Conservation (phyloP, 1,140 invertebrate species). For the Brachionus asplanchnoidis region DNA sequence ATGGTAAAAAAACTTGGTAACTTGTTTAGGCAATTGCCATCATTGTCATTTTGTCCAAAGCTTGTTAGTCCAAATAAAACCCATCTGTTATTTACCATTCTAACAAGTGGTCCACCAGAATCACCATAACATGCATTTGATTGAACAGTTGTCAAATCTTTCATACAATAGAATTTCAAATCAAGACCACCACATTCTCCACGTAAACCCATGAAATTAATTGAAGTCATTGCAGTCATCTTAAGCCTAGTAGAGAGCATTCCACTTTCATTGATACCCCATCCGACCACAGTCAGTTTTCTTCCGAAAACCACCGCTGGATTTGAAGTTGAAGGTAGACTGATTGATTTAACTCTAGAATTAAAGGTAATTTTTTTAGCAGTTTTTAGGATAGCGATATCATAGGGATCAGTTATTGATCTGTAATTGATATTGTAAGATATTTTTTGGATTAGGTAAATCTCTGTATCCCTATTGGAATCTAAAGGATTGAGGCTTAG, state of each 20-base stretch:
- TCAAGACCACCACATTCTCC: neutral
- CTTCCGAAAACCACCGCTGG: neutral
- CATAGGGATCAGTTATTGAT: neutral
- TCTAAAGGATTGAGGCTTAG: neutral
- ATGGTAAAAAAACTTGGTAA: neutral
- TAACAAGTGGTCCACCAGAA: neutral
- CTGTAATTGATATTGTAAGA: neutral
- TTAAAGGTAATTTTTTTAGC: neutral
- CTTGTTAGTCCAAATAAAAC: neutral
- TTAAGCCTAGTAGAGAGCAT: neutral
- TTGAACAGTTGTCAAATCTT: neutral
- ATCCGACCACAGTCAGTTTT: neutral
- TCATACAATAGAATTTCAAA: neutral
- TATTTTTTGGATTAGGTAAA: neutral
- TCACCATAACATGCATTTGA: slow-evolving; percentile 1
- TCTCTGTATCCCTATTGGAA: neutral
- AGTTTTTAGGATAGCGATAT: neutral
- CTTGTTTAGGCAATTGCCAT: neutral
- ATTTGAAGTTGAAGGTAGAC: neutral
- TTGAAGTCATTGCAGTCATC: neutral
- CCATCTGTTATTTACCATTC: neutral
- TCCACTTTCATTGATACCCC: neutral
- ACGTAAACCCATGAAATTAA: neutral
- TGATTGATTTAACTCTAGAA: neutral
- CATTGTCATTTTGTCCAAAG: neutral